phyloP scores from a whole-genome alignment of 2,797 vertebrate genomes.

The Leuciscus waleckii region DNA sequence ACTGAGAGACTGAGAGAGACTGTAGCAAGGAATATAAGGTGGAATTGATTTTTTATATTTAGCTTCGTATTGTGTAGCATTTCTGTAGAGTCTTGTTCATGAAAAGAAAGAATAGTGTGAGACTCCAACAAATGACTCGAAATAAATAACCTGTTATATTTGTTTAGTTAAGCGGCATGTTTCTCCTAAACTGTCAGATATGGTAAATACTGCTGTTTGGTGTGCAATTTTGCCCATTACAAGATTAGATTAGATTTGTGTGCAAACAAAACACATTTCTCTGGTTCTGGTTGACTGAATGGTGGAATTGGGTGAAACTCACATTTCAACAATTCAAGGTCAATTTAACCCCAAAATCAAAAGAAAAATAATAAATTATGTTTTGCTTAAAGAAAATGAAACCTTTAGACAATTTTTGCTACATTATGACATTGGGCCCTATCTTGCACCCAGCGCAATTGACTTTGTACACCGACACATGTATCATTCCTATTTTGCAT shows the following conservation, averaged over 20 bases:
- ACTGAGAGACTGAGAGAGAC: neutral
- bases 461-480: no score
- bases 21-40: conserved; percentile 3
- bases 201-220: neutral
- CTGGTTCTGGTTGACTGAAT: neutral
- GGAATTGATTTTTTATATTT: conserved; percentile 59
- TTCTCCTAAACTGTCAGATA: conserved; percentile 9
- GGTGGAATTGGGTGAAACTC: neutral
- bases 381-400: neutral
- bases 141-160: neutral
- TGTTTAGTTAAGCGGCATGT: conserved; percentile 3
- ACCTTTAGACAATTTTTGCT: no score
- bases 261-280: conserved; percentile 18
- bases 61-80: conserved; percentile 41
- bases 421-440: no score
- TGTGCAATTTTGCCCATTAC: neutral
- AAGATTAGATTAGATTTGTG: conserved; percentile 18
- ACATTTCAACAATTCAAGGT: neutral
- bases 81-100: conserved; percentile 20
- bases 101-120: conserved; percentile 18
- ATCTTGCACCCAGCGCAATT: no score
- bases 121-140: conserved; percentile 15
- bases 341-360: neutral
- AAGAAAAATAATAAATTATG: neutral
- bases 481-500: no score